phyloP scores from a whole-genome alignment of 2,797 vertebrate genomes.

The Rhinella marina region DNA sequence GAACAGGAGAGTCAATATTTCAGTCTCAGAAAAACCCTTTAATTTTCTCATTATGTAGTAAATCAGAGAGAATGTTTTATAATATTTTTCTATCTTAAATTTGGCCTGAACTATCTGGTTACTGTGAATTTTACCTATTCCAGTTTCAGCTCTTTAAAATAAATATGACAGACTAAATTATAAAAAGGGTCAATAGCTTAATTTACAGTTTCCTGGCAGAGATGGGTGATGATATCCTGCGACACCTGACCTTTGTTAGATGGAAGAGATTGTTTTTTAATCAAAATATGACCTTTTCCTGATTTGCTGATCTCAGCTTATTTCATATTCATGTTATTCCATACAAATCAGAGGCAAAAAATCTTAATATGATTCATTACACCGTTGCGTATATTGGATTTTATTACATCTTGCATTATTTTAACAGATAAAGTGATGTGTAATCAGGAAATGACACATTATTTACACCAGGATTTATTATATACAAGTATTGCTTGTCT shows the following conservation, averaged over 20 bases:
- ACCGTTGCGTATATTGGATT: no score
- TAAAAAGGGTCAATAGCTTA: not conserved
- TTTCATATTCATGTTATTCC: not conserved
- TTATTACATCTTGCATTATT: no score
- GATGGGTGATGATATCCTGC: not conserved
- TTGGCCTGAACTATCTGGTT: not conserved
- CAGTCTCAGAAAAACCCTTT: no score
- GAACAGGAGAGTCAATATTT: no score
- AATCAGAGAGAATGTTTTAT: not conserved
- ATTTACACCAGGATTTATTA: no score
- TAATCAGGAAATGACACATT: no score
- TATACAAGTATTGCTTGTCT: no score
- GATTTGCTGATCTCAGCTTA: not conserved
- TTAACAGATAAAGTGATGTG: no score
- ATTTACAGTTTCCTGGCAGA: not conserved
- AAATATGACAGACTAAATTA: not conserved
- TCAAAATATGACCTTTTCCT: not conserved
- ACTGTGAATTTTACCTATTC: not conserved
- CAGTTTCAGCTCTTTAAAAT: not conserved
- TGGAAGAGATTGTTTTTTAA: not conserved
- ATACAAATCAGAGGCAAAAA: not conserved
- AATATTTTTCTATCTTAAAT: not conserved
- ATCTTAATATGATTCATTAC: no score
- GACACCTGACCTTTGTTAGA: not conserved
- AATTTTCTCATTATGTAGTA: not conserved